Evolutionary conservation across 2,888 invertebrate genomes (phyloP), one percentile per base, ranked within the genome.

Genomic region (Tachina fera): DNA sequence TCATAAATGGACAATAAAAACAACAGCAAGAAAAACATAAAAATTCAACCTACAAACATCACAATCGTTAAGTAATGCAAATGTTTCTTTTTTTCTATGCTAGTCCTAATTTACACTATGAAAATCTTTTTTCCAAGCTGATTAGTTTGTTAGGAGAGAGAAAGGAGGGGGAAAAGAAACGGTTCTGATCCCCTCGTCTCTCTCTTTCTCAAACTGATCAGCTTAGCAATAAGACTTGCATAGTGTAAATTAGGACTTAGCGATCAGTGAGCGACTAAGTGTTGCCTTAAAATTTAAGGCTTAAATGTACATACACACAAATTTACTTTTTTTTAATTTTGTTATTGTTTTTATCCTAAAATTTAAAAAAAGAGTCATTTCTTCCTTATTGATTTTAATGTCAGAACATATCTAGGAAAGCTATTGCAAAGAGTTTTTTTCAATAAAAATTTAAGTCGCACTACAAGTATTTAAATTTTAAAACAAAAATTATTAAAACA

Each of bases 191-290:
- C n/a, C n/a, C n/a, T n/a, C n/a, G n/a, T n/a, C n/a, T n/a, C n/a
- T n/a, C n/a, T n/a, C n/a, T n/a, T n/a, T n/a, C n/a, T n/a, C n/a
- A n/a, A n/a, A n/a, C n/a, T n/a, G n/a, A n/a, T n/a, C n/a, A n/a
- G n/a, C n/a, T n/a, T n/a, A n/a, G n/a, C n/a, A n/a, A n/a, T n/a
- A n/a, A n/a, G n/a, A n/a, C n/a, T n/a, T n/a, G n/a, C n/a, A n/a
- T n/a, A n/a, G n/a, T n/a, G n/a, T n/a, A n/a, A n/a, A n/a, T n/a
- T n/a, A n/a, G n/a, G n/a, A n/a, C n/a, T 86, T 86, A 86, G 83
- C 68, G 87, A 89, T 89, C 89, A 88, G 89, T 88, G 88, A 31
- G 31, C 31, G 31, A 6, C 88, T 86, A 58, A 31, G 31, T 31
- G 47, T 43, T 63, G 19, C 63, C 63, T 47, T 47, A 47, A 31